Evolutionary conservation across 2,888 invertebrate genomes (phyloP).

Genomic region (Lampropteryx suffumata): DNA sequence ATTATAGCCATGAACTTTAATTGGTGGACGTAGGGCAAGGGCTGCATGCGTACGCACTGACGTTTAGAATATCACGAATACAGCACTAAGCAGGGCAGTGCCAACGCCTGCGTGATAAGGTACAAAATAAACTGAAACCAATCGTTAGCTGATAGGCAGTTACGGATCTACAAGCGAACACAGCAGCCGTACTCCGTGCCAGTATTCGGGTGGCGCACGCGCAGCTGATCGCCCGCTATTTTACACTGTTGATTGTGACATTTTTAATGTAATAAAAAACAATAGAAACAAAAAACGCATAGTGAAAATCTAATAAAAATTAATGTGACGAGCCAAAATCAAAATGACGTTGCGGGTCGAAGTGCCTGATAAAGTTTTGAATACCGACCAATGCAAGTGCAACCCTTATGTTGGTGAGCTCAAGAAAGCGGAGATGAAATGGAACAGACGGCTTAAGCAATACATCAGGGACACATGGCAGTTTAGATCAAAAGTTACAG

Average conservation of each 20-base stretch:
- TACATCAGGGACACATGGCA: slow-evolving; percentile 69
- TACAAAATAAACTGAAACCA: slow-evolving; percentile 73
- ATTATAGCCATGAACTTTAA: background rate
- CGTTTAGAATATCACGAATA: background rate
- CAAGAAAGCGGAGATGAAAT: slow-evolving; percentile 59
- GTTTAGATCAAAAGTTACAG: slow-evolving; percentile 78
- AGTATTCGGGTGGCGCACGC: slow-evolving; percentile 56
- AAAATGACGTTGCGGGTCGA: slow-evolving; percentile 80
- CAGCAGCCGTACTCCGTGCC: slow-evolving; percentile 52
- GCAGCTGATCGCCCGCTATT: slow-evolving; percentile 44
- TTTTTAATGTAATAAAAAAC: slow-evolving; percentile 3
- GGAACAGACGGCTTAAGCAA: slow-evolving; percentile 64
- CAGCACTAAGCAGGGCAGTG: slow-evolving; percentile 36
- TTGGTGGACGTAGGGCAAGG: background rate
- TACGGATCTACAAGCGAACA: slow-evolving; percentile 53
- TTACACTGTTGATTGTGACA: slow-evolving; percentile 3
- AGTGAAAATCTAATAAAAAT: slow-evolving; percentile 60
- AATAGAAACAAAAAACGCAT: slow-evolving; percentile 14
- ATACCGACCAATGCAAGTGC: slow-evolving; percentile 67
- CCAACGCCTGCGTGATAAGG: slow-evolving; percentile 78
- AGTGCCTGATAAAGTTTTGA: slow-evolving; percentile 71
- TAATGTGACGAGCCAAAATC: slow-evolving; percentile 54
- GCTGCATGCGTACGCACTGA: background rate
- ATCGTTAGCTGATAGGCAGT: slow-evolving; percentile 72
- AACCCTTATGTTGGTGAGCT: slow-evolving; percentile 57